phyloP scores from a whole-genome alignment of 2,797 vertebrate species.

The Tauraco hartlaubi region DNA sequence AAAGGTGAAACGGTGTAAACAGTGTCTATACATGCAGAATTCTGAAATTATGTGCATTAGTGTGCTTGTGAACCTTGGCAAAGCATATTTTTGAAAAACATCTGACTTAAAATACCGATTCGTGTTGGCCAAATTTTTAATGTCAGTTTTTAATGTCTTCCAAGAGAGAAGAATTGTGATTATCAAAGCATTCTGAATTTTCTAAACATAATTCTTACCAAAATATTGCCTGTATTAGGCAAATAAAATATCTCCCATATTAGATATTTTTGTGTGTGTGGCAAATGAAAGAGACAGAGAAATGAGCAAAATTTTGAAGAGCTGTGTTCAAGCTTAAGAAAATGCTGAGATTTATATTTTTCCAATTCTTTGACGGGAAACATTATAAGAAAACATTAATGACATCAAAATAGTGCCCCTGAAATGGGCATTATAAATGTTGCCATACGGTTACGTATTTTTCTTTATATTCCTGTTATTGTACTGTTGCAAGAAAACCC shows the following conservation, averaged over 20 bases:
- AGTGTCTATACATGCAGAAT: background rate
- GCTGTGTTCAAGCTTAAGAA: background rate
- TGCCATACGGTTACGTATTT: background rate
- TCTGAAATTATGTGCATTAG: background rate
- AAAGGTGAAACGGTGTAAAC: background rate
- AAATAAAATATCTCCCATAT: background rate
- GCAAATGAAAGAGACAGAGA: background rate
- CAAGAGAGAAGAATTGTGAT: background rate
- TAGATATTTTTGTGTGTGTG: background rate
- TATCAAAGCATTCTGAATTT: background rate
- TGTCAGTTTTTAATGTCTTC: background rate
- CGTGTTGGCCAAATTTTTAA: background rate
- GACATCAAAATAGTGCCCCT: background rate
- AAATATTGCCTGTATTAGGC: background rate
- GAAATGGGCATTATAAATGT: background rate
- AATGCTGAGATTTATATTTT: background rate
- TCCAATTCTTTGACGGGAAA: background rate
- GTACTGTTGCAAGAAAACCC: background rate
- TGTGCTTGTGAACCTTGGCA: background rate
- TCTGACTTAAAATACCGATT: background rate
- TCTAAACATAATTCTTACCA: background rate
- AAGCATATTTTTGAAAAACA: background rate
- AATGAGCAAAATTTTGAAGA: background rate
- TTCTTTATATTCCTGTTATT: background rate
- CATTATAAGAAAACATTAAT: background rate